These are phyloP conservation scores for Notolepis coatsorum DNA, from an alignment of 2,797 vertebrate genomes.

Conservation along the genomic window DNA sequence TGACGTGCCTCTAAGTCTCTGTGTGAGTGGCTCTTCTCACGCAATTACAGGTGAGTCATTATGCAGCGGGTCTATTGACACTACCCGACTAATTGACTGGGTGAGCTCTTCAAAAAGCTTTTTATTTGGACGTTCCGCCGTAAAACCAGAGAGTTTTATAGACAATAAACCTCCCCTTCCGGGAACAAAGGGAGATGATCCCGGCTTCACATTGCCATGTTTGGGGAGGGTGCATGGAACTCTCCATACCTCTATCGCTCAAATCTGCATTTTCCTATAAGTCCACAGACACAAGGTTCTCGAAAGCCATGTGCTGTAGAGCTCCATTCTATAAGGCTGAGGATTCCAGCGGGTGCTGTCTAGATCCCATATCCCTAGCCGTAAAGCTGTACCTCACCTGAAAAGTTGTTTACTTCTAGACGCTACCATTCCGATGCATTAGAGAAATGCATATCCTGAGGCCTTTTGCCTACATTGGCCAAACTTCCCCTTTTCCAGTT, in stretches of 20 bases:
- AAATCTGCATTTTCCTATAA: slow-evolving; percentile 19
- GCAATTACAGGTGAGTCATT: slow-evolving; percentile 80
- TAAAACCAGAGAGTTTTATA: slow-evolving; percentile 78
- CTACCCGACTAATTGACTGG: slow-evolving; percentile 73
- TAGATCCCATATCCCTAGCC: too few relatives aligned
- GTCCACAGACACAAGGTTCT: slow-evolving; percentile 22
- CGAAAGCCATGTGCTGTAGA: neutral
- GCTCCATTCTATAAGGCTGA: too few relatives aligned
- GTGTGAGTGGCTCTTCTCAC: slow-evolving; percentile 73
- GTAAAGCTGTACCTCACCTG: too few relatives aligned
- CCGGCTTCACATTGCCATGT: slow-evolving; percentile 40
- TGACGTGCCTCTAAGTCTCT: slow-evolving; percentile 69
- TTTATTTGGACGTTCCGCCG: slow-evolving; percentile 74
- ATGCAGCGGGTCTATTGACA: slow-evolving; percentile 73
- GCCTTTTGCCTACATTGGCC: too few relatives aligned
- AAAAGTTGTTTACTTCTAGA: too few relatives aligned
- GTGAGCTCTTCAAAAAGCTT: slow-evolving; percentile 78
- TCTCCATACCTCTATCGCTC: slow-evolving; percentile 22
- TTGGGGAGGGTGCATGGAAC: slow-evolving; percentile 48
- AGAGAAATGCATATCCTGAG: too few relatives aligned
- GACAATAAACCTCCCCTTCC: slow-evolving; percentile 65
- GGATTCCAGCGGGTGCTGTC: too few relatives aligned
- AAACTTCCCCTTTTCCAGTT: too few relatives aligned
- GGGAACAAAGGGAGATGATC: slow-evolving; percentile 71
- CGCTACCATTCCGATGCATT: too few relatives aligned